Conservation (phyloP, 2,113 vertebrate species). For the Tachysurus fulvidraco region DNA sequence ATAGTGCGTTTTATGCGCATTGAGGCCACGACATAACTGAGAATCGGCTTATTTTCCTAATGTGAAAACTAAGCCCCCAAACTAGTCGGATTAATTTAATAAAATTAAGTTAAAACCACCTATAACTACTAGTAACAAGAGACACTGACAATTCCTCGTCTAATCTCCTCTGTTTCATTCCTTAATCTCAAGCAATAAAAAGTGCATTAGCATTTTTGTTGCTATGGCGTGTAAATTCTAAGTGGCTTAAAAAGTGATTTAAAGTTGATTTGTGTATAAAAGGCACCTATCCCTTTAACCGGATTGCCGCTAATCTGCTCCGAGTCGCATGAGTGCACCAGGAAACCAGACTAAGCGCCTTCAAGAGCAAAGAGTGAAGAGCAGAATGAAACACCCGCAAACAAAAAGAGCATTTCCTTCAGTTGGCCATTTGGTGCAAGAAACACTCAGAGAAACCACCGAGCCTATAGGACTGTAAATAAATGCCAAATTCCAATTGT, state of each 20-base stretch:
- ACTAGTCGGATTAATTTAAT: slow-evolving; percentile 65
- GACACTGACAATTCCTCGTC: slow-evolving; percentile 73
- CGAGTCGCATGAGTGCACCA: slow-evolving; percentile 82
- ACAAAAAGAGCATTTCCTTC: slow-evolving; percentile 79
- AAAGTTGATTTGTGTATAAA: slow-evolving; percentile 89
- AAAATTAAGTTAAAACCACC: slow-evolving; percentile 77
- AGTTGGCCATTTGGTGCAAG: slow-evolving; percentile 59
- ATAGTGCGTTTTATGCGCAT: background rate
- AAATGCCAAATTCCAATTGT: background rate
- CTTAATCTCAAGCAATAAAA: slow-evolving; percentile 77
- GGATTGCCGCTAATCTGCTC: slow-evolving; percentile 84
- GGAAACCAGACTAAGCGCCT: slow-evolving; percentile 79
- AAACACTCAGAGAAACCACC: slow-evolving; percentile 54
- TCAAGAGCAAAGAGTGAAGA: slow-evolving; percentile 67
- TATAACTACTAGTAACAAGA: slow-evolving; percentile 65
- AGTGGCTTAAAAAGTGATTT: slow-evolving; percentile 87
- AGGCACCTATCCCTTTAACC: slow-evolving; percentile 78
- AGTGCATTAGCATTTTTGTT: slow-evolving; percentile 80
- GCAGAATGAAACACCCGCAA: slow-evolving; percentile 74
- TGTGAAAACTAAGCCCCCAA: slow-evolving; percentile 35
- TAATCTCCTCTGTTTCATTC: slow-evolving; percentile 76
- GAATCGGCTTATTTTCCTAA: slow-evolving; percentile 46
- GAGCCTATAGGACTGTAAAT: background rate
- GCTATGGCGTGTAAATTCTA: slow-evolving; percentile 79
- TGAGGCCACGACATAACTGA: background rate